Evolutionary conservation across 2,888 invertebrate species (phyloP).

Genomic region (Drosophila nr. medialis): DNA sequence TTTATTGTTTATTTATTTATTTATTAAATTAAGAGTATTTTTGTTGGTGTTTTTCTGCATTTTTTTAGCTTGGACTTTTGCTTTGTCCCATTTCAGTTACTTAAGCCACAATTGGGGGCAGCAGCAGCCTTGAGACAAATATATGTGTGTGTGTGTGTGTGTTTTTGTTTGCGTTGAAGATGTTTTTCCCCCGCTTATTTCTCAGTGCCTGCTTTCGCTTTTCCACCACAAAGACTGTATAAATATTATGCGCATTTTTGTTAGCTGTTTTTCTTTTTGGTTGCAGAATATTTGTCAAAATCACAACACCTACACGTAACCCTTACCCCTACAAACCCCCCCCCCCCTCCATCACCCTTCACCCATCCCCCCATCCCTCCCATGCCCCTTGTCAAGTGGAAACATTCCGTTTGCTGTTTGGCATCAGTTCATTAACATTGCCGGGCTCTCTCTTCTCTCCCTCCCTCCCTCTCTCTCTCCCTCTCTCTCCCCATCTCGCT

Average conservation of each 20-base stretch:
- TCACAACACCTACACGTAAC: neutral
- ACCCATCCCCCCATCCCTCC: neutral
- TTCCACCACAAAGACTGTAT: slow-evolving; percentile 29
- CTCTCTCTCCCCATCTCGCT: neutral
- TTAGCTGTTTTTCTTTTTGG: slow-evolving; percentile 17
- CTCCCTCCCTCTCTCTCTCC: neutral
- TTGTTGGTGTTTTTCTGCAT: neutral
- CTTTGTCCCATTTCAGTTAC: slow-evolving; percentile 46
- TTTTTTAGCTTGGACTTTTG: slow-evolving; percentile 9
- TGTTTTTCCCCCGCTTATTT: slow-evolving; percentile 18
- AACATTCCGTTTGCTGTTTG: slow-evolving; percentile 14
- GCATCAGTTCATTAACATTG: slow-evolving; percentile 59
- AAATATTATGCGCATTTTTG: slow-evolving; percentile 29
- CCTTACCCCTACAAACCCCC: neutral
- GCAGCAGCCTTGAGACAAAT: slow-evolving; percentile 53
- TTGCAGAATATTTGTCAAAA: slow-evolving; percentile 19
- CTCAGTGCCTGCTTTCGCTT: slow-evolving; percentile 46
- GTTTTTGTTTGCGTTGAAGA: slow-evolving; percentile 2
- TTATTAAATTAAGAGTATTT: neutral
- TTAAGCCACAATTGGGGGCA: slow-evolving; percentile 27
- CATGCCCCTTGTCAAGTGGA: neutral
- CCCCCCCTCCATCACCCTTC: neutral
- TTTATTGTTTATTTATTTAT: neutral
- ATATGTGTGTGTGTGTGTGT: slow-evolving; percentile 6
- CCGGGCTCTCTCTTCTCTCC: neutral